Conservation (phyloP, 2,888 invertebrate genomes). For the Rosalia funebris region DNA sequence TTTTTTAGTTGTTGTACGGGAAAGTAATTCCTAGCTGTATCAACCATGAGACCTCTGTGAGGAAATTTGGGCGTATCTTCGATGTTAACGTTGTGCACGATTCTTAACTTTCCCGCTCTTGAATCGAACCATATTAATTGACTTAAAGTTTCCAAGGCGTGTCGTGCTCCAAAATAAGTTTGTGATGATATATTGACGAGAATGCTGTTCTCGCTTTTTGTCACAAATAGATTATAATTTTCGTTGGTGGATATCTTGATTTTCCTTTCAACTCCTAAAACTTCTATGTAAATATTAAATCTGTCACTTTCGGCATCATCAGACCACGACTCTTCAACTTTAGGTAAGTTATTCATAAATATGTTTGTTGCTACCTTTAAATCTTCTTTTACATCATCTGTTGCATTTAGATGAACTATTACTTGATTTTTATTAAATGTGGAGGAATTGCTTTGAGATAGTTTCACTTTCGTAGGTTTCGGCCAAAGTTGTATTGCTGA, state of each 20-base stretch:
- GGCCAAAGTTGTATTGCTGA: constrained; percentile 78
- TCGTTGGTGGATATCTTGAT: constrained; percentile 76
- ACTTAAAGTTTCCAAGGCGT: constrained; percentile 78
- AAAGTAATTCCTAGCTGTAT: constrained; percentile 89
- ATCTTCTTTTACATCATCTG: constrained; percentile 62
- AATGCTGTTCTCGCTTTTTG: constrained; percentile 65
- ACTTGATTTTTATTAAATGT: constrained; percentile 68
- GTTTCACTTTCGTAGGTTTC: constrained; percentile 73
- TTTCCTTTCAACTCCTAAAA: constrained; percentile 61
- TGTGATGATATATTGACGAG: constrained; percentile 68
- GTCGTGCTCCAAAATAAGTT: constrained; percentile 79
- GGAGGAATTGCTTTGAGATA: constrained; percentile 70
- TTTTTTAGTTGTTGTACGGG: constrained; percentile 74
- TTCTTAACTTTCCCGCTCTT: constrained; percentile 68
- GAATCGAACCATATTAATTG: constrained; percentile 82
- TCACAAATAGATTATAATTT: constrained; percentile 66
- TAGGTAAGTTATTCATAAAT: constrained; percentile 56
- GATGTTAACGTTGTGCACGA: constrained; percentile 71
- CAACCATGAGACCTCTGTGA: constrained; percentile 87
- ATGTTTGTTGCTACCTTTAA: constrained; percentile 65
- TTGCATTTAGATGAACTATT: constrained; percentile 60
- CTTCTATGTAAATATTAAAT: constrained; percentile 52
- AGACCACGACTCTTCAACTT: constrained; percentile 9
- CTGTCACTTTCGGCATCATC: constrained; percentile 28
- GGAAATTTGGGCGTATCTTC: constrained; percentile 80